Base-by-base conservation (phyloP, 2,888 invertebrate genomes). In the Microctonus aethiopoides region DNA sequence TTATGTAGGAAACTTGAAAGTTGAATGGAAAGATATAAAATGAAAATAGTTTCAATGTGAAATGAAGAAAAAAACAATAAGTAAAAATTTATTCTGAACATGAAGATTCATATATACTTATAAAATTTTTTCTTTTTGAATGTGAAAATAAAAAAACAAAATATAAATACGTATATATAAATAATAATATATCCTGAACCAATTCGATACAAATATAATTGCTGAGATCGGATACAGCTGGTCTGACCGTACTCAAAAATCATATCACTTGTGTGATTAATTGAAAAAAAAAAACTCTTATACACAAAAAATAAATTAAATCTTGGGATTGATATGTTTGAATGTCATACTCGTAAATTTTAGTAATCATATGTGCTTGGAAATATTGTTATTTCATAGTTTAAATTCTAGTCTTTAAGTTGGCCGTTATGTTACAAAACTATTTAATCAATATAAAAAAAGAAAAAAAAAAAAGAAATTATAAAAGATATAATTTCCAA, bases 401-500 rank as follows among this genome's bases (percentile, higher is more conserved):
- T 73, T 74, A 68, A 73, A 73, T 46, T 75, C 73, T 76, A 75
- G 75, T 76, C 75, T 72, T 39, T 73, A 72, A 76, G 70, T 72
- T 75, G 72, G 69, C 72, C 72, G 73, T 76, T 72, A 63, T 73
- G 71, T 72, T 74, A 70, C 67, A 72, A 67, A 69, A 72, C 70
- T 75, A 29, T 74, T 67, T 71, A 72, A 72, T 71, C 67, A 72
- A 69, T 34, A 65, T 41, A 72, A 67, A 61, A 36, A 9, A 39
- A 61, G 36, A 9, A 39, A 61, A 24, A 34, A 52, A 41, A 36
- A 59, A 57, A 46, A 67, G 46, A 46, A 46, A 59, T 64, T 24
- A 34, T 26, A 54, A 22, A 73, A 68, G 68, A 74, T 77, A 77
- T 74, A 74, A 79, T 77, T 78, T 76, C 78, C 77, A 79, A 79